phyloP scores from a whole-genome alignment of 2,888 invertebrate species.

The Chironomus riparius region DNA sequence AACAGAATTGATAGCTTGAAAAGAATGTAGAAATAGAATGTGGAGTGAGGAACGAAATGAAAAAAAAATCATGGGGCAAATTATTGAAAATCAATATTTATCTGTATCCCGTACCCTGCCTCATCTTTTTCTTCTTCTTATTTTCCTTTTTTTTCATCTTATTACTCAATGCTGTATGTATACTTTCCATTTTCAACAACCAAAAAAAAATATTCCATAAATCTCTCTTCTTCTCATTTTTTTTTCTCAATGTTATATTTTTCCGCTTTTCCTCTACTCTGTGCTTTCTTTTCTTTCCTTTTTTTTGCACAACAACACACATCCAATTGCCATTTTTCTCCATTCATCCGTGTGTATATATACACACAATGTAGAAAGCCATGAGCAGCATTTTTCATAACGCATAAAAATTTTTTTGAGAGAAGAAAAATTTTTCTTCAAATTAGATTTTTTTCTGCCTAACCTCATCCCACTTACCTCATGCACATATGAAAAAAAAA shows the following conservation, averaged over 20 bases:
- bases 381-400: neutral
- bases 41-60: neutral
- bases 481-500: too few relatives aligned
- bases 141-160: neutral
- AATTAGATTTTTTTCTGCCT: neutral
- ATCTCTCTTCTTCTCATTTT: constrained; percentile 18
- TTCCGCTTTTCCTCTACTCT: neutral
- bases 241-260: neutral
- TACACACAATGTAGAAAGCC: neutral
- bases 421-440: neutral
- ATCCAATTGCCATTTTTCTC: neutral
- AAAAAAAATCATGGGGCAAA: constrained; percentile 8
- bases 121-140: constrained; percentile 10
- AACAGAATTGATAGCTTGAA: neutral
- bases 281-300: neutral
- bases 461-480: too few relatives aligned
- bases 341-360: neutral
- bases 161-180: neutral
- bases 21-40: neutral
- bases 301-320: neutral
- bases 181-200: constrained; percentile 6
- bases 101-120: constrained; percentile 7
- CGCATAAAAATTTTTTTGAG: neutral
- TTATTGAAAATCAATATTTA: constrained; percentile 27
- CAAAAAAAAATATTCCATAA: constrained; percentile 16